Evolutionary conservation across 2,113 vertebrate species (phyloP), one percentile per base, ranked within the genome.

Genomic region (Symphodus melops): DNA sequence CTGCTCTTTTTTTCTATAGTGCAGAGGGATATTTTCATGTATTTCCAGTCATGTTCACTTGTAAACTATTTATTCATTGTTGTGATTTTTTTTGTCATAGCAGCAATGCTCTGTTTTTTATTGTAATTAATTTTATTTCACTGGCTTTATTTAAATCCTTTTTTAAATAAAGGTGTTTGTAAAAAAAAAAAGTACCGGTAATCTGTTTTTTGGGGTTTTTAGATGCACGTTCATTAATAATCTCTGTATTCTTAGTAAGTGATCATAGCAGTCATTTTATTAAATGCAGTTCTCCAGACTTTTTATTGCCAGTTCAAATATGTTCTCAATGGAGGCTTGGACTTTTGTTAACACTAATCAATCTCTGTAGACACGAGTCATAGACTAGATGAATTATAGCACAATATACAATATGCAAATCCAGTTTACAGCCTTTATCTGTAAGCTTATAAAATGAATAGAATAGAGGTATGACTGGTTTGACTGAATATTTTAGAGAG

Each of bases 131-230:
- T 52, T 59, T 68, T 67, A 9, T 57, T 23, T 19, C 5, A 63
- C 72, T 52, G 67, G 14, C 72, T 13, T 72, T 74, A 81, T 83
- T 83, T 86, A 79, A 83, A 75, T 53, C 0, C 19, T 48, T 3
- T 64, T 86, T 51, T 71, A 77, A 3, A 13, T 82, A 82, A 52
- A 88, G 82, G 71, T 11, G 1, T 57, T 61, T 68, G 25, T 25
- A 28, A 48, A 5, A 14, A 14, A 14, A 44, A 75, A 67, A 20
- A n/a, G n/a, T n/a, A 8, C 42, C 4, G 20, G 0, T 14, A 1
- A 17, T 48, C 28, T 74, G 52, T 78, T 42, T 82, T 28, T 39
- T 68, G 79, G 21, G 55, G 11, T 1, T 2, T 54, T 39, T 52
- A n/a, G 4, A 28, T n/a, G 3, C 19, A 11, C 19, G n/a, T 56